phyloP scores from a whole-genome alignment of 2,888 invertebrate genomes.

The Tenthredo scrophulariae region DNA sequence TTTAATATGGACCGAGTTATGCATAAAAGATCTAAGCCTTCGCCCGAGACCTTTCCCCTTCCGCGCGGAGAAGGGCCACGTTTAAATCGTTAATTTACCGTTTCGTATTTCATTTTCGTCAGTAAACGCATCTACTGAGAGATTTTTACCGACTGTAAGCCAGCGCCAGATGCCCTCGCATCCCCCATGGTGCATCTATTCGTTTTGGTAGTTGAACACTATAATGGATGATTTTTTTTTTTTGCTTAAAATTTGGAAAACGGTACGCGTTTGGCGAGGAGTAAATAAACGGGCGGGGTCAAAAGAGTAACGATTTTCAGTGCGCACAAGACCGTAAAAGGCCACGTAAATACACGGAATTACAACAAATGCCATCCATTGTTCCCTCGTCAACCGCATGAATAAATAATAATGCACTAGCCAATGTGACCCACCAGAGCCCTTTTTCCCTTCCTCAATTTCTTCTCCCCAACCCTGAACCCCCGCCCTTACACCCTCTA shows the following conservation, averaged over 20 bases:
- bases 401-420: slow-evolving; percentile 72
- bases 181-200: slow-evolving; percentile 2
- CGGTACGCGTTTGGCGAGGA: slow-evolving; percentile 59
- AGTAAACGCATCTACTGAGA: neutral
- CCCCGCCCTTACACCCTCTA: neutral
- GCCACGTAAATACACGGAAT: slow-evolving; percentile 61
- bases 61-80: neutral
- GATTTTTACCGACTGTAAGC: neutral
- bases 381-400: slow-evolving; percentile 75
- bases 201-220: neutral
- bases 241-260: slow-evolving; percentile 62
- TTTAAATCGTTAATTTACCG: slow-evolving; percentile 34
- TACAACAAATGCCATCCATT: slow-evolving; percentile 63
- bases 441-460: slow-evolving; percentile 53
- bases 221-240: slow-evolving; percentile 62
- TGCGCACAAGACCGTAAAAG: slow-evolving; percentile 65
- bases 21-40: slow-evolving; percentile 43
- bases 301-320: slow-evolving; percentile 67
- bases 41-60: neutral
- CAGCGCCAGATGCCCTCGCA: slow-evolving; percentile 7
- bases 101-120: slow-evolving; percentile 39
- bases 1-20: slow-evolving; percentile 45
- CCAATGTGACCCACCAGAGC: slow-evolving; percentile 54
- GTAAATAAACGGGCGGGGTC: slow-evolving; percentile 64
- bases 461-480: slow-evolving; percentile 19